Evolutionary conservation across 2,113 vertebrate genomes (phyloP).

Genomic region (Rhinolophus ferrumequinum): DNA sequence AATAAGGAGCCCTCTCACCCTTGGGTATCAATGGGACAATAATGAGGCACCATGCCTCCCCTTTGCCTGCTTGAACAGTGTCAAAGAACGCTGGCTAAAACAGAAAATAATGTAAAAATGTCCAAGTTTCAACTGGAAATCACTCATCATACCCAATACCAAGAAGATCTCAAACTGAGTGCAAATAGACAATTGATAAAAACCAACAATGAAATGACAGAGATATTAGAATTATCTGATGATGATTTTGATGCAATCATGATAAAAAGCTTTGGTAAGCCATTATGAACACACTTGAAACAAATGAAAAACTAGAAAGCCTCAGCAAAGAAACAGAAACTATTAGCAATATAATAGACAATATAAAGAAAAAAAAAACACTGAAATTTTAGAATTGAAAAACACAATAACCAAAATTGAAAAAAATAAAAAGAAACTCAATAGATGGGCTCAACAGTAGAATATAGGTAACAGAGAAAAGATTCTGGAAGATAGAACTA

Average conservation of each 20-base stretch:
- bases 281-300: not conserved
- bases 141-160: not conserved
- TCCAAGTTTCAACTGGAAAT: not conserved
- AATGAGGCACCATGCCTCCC: not conserved
- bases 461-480: not conserved
- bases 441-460: not conserved
- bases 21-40: not conserved
- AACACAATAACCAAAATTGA: not conserved
- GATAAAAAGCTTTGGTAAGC: not conserved
- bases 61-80: not conserved
- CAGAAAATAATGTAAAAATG: not conserved
- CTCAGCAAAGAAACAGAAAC: not conserved
- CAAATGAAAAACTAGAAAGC: not conserved
- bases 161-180: not conserved
- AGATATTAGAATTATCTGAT: not conserved
- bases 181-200: not conserved
- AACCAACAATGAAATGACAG: not conserved
- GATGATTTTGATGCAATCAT: not conserved
- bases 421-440: not conserved
- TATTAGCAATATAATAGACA: not conserved
- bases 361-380: not conserved
- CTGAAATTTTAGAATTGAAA: constrained; percentile 4
- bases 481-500: not conserved
- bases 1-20: not conserved
- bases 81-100: not conserved